Percentiles rank a stretch among this genome's conserved stretches.
phyloP scores from a whole-genome alignment of 2,888 invertebrate genomes.

The Aphodius sticticus region DNA sequence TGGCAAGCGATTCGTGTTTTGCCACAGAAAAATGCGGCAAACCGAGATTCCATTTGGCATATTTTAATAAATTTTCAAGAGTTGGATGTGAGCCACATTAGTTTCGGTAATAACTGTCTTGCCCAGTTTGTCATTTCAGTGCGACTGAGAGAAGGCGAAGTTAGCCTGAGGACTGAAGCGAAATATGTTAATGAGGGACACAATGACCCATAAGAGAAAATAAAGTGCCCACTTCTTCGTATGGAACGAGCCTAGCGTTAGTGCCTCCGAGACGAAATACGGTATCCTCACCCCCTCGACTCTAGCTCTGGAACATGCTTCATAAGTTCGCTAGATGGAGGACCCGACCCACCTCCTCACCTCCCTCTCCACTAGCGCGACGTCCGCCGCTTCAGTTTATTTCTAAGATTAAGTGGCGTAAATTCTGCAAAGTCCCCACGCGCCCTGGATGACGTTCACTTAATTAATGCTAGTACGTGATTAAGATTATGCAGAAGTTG shows the following conservation, averaged over 20 bases:
- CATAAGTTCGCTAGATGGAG: background rate
- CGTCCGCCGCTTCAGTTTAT: background rate
- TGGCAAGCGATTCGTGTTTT: background rate
- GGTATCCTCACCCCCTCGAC: background rate
- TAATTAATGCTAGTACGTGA: background rate
- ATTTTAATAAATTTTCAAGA: background rate
- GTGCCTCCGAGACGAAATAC: slow-evolving; percentile 25
- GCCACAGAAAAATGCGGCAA: background rate
- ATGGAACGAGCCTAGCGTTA: slow-evolving; percentile 20
- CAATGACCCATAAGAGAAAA: slow-evolving; percentile 27
- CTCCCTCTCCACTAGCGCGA: background rate
- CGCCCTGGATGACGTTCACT: background rate
- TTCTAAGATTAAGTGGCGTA: slow-evolving; percentile 4
- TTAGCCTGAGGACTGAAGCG: background rate
- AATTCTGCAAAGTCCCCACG: slow-evolving; percentile 4
- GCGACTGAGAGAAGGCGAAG: background rate
- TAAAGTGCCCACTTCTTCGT: slow-evolving; percentile 27
- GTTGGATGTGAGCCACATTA: background rate
- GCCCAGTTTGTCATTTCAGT: background rate
- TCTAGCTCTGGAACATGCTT: background rate
- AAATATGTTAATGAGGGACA: slow-evolving; percentile 30
- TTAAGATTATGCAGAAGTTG: background rate
- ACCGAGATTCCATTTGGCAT: background rate
- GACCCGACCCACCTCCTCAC: background rate
- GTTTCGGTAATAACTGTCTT: background rate